Evolutionary conservation across 2,888 invertebrate species (phyloP).

Genomic region (Erebia epiphron): DNA sequence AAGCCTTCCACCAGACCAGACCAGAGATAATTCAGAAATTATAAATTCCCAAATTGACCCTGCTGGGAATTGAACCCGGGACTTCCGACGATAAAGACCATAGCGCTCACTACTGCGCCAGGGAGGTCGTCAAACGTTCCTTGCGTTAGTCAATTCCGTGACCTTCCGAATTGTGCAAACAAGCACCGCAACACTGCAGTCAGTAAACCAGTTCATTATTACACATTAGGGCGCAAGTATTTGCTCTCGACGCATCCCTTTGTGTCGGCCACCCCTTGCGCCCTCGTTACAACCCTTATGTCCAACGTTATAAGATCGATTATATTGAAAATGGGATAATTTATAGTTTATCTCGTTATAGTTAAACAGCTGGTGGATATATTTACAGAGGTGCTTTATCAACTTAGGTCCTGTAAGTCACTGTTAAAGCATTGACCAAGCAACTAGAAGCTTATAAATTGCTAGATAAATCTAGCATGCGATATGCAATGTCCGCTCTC

Average conservation of each 20-base stretch:
- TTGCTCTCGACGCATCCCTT: conserved; percentile 36
- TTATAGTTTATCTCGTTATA: conserved; percentile 69
- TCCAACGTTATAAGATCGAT: conserved; percentile 33
- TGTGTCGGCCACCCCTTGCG: conserved; percentile 9
- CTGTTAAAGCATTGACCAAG: too few species aligned
- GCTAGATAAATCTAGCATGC: too few species aligned
- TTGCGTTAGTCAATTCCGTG: not conserved
- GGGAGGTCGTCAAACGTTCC: too few species aligned
- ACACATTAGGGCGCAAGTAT: conserved; percentile 29
- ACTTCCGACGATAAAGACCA: too few species aligned
- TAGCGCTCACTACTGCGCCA: too few species aligned
- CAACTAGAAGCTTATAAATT: too few species aligned
- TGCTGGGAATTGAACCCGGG: too few species aligned
- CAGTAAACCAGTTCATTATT: conserved; percentile 31
- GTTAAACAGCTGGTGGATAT: not conserved
- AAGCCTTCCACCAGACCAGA: too few species aligned
- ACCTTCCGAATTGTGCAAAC: conserved; percentile 8
- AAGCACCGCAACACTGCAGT: conserved; percentile 9
- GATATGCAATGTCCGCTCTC: too few species aligned
- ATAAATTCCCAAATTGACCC: too few species aligned
- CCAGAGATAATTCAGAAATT: too few species aligned
- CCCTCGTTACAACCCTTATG: conserved; percentile 24
- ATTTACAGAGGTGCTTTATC: not conserved
- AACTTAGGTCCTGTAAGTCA: not conserved
- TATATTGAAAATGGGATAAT: conserved; percentile 52